Base-by-base conservation (phyloP, 53 echinoderm and acorn worm species). In the Temnopleurus reevesii region DNA sequence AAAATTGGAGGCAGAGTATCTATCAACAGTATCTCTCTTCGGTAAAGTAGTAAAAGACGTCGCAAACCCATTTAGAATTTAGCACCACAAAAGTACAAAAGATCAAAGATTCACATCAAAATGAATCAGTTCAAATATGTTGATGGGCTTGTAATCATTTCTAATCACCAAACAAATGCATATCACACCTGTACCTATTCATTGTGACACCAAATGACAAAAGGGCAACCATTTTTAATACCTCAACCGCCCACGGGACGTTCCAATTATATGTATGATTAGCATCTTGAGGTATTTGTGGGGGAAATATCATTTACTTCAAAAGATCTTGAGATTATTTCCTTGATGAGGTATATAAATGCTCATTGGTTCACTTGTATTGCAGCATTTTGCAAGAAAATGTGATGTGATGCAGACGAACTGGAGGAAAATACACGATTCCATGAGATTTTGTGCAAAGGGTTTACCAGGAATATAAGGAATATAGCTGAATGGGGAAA, bases 271-370 rank as follows among this genome's bases (percentile, higher is more conserved):
- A n/a, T n/a, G n/a, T 21, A n/a, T 41, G 71, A 71, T 71, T 38
- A n/a, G 38, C 41, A 71, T 71, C 71, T 71, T 71, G 71, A 41
- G n/a, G 43, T 36, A 19, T 71, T 71, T 71, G 71, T 71, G 71
- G 8, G 36, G 43, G 17, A n/a, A 71, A 41, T 71, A 71, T 71
- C 41, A 43, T 71, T 71, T 36, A 36, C 2, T 36, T 36, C n/a
- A n/a, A n/a, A 8, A 71, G 71, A 71, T 71, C 41, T 71, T 71
- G 71, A 71, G 71, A 71, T 71, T 71, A 71, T 43, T 71, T 65
- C 41, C 71, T 71, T 71, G 71, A n/a, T n/a, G 21, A 41, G 19
- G 41, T 36, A 41, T 71, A 71, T 71, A 71, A 41, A 71, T 71
- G 71, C 41, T 36, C 19, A 41, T 23, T 21, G 71, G 23, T 4